Evolutionary conservation across 2,797 vertebrate species (phyloP).

Genomic region (Protonibea diacanthus): DNA sequence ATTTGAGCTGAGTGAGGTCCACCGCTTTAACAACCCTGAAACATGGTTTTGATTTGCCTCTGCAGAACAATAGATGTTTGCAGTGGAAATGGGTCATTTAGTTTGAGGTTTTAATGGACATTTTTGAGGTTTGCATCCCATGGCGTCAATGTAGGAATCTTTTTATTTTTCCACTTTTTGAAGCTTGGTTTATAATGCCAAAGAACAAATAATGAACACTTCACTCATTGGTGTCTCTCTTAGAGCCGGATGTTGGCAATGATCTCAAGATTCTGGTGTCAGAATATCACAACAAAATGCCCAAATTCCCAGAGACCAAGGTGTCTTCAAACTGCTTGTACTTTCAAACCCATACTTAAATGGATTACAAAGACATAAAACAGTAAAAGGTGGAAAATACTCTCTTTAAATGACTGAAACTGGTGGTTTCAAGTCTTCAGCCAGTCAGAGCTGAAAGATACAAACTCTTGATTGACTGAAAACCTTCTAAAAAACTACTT

Average conservation of each 20-base stretch:
- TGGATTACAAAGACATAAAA: background rate
- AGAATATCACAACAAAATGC: background rate
- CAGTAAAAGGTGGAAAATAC: background rate
- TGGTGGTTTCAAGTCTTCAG: background rate
- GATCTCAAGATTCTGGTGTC: background rate
- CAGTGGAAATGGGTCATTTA: conserved; percentile 16
- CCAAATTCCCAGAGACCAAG: background rate
- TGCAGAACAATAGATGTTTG: conserved; percentile 39
- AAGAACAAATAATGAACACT: background rate
- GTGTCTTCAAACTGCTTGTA: background rate
- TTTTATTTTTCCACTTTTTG: background rate
- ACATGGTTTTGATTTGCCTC: conserved; percentile 51
- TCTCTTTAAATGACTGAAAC: background rate
- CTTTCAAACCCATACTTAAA: background rate
- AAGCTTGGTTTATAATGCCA: background rate
- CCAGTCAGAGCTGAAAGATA: background rate
- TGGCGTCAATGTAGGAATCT: background rate
- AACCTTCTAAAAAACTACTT: background rate
- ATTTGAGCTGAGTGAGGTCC: conserved; percentile 31
- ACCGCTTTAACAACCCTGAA: conserved; percentile 27
- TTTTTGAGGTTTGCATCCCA: conserved; percentile 41
- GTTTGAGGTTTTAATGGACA: conserved; percentile 14
- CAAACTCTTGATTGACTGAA: background rate
- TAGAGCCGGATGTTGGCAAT: background rate
- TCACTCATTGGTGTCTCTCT: background rate